A percentile compares a stretch with the other conserved stretches of the same genome.
phyloP scores from a whole-genome alignment of 1,140 invertebrate genomes.

The Papilio polyxenes region DNA sequence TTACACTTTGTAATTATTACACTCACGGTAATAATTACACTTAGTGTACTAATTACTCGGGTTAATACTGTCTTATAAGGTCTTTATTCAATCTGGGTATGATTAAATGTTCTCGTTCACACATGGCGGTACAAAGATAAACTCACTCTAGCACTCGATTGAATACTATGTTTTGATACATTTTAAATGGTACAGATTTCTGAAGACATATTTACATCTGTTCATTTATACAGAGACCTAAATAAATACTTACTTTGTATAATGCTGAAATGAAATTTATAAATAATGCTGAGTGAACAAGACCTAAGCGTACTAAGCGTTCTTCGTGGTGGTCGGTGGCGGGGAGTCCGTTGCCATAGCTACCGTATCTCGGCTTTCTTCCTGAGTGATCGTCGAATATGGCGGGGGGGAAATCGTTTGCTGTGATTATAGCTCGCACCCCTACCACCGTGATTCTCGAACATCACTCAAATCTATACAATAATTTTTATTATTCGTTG shows the following conservation, averaged over 20 bases:
- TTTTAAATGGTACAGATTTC: not conserved
- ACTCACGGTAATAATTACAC: no score
- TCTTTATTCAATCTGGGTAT: not conserved
- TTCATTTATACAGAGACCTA: slow-evolving; percentile 10
- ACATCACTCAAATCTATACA: not conserved
- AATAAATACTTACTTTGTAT: slow-evolving; percentile 38
- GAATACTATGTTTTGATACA: not conserved
- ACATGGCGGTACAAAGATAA: not conserved
- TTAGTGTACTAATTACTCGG: no score
- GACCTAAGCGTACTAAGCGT: slow-evolving; percentile 32
- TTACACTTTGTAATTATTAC: no score
- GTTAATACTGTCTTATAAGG: not conserved
- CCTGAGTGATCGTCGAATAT: slow-evolving; percentile 60
- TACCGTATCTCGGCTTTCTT: slow-evolving; percentile 66
- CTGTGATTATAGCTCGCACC: slow-evolving; percentile 45
- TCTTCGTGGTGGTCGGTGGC: slow-evolving; percentile 1
- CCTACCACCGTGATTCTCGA: slow-evolving; percentile 41
- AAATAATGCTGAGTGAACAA: slow-evolving; percentile 37
- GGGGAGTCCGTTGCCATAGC: slow-evolving; percentile 55
- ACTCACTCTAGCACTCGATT: not conserved
- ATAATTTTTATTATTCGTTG: not conserved
- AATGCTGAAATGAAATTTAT: slow-evolving; percentile 38
- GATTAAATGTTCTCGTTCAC: not conserved
- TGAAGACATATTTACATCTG: slow-evolving; percentile 4
- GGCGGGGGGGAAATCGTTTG: slow-evolving; percentile 42